Evolutionary conservation across 2,888 invertebrate species (phyloP), one percentile per base, ranked within the genome.

Genomic region (Plebejus argus): DNA sequence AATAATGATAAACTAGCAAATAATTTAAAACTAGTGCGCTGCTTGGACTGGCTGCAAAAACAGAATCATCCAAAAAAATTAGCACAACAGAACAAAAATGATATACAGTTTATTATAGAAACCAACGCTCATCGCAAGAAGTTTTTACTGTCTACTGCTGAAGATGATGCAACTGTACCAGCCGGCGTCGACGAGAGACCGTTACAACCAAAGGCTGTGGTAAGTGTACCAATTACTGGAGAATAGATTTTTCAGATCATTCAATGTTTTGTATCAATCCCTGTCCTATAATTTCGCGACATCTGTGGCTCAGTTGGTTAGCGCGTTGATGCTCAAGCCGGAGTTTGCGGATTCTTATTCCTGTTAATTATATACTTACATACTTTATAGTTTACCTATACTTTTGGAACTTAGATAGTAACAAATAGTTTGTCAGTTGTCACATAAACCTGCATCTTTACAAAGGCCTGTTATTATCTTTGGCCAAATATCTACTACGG

Each of bases 91-190:
- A 92, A 91, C 81, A 88, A 90, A 80, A 91, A 92, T 81, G 92
- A 93, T 82, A 91, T 92, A 80, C 89, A 92, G 81, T 93, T 91
- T 82, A 91, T 91, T 66, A 90, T 91, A 45, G 89, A 91, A 82
- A 90, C 88, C 12, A 91, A 92, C 78, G 89, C 90, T 0, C 89
- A 89, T 72, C 85, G 91, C 39, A 90, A 91, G 80, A 91, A 90
- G 74, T 91, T 91, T 81, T 82, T 90, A 71, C 71, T 90, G 23
- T 85, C 90, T 0, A 87, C 86, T 15, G 89, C 90, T n/a, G 92
- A 91, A 80, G 91, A 93, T 71, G 89, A 89, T 10, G 89, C 90
- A 0, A 89, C 91, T 0, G 90, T 93, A 1, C 93, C 94, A 0
- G 82, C 83, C 20, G 93, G 91, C 0, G 86, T 93, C 0, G 87